These are phyloP conservation scores for Pachyuromys duprasi DNA, from an alignment of 2,797 vertebrate genomes.

Conservation along the genomic window DNA sequence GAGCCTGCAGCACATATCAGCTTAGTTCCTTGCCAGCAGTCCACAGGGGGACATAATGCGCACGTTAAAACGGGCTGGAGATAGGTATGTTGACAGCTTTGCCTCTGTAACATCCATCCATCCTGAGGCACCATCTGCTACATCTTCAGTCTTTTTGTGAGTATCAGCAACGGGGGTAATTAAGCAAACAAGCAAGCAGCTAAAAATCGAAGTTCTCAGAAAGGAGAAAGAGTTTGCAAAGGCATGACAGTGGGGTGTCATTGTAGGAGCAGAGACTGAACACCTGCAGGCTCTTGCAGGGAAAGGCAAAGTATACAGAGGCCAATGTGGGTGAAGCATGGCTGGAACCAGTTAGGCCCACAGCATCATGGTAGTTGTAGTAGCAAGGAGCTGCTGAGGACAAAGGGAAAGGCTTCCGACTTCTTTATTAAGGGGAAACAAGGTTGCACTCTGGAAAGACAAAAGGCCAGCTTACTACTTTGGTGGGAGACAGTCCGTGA, in stretches of 20 bases:
- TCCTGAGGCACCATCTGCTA: constrained; percentile 74
- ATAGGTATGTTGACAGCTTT: constrained; percentile 62
- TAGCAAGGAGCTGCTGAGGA: background rate
- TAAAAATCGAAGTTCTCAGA: constrained; percentile 78
- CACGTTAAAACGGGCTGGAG: constrained; percentile 63
- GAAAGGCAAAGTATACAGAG: background rate
- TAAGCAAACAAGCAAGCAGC: constrained; percentile 83
- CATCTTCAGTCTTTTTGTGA: constrained; percentile 70
- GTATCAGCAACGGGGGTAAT: constrained; percentile 80
- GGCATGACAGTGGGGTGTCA: constrained; percentile 62
- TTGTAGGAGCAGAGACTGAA: constrained; percentile 23
- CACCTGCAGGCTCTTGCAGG: background rate
- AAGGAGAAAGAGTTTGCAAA: constrained; percentile 80
- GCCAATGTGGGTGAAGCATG: background rate
- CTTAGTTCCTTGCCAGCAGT: background rate
- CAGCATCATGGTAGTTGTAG: background rate
- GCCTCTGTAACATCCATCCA: constrained; percentile 57
- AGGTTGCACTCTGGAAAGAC: background rate
- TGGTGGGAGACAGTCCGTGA: background rate
- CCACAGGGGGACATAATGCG: constrained; percentile 67
- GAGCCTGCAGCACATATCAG: background rate
- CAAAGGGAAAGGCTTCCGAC: background rate
- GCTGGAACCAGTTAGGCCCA: background rate
- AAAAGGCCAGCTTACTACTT: background rate
- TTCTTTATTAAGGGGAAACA: constrained; percentile 16